Base-by-base conservation (phyloP, 2,888 invertebrate genomes). In the Pandemis heparana region DNA sequence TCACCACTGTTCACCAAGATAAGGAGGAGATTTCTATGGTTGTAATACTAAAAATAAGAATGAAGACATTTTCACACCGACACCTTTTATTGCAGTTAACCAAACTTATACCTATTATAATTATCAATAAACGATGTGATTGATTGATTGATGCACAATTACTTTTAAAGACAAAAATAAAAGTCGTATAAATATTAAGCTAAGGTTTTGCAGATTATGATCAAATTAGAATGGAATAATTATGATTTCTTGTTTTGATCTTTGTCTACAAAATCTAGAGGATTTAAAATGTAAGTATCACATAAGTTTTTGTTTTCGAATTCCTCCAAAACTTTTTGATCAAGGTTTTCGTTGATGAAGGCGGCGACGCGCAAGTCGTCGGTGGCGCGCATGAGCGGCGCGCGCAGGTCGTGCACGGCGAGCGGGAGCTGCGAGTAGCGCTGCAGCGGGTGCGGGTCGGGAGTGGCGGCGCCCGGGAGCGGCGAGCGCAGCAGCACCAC, bases 251-350 rank as follows among this genome's bases (percentile, higher is more conserved):
- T 43, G 12, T 12, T 5, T 43, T 43, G 12, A 43, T 38, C 10
- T 10, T 18, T 56, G 1, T n/a, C 53, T 5, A 67, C 64, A 43
- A 67, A 53, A 53, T 67, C 66, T 14, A 53, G 51, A 39, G 65
- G 51, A 18, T 71, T 75, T 14, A 71, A 63, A 16, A 79, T 41
- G 41, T 78, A 90, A 0, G 87, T 81, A n/a, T 87, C 85, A 65
- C 90, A 90, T 2, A 85, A 77, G 63, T 89, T 88, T 60, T 75
- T 84, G 4, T 79, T 79, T 6, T 87, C 77, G 62, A 85, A 91
- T 0, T 59, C 77, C 14, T 85, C 75, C 7, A 86, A 10, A 3
- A 88, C 69, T 0, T 84, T 80, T 0, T 75, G 74, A 5, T 83
- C 82, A 0, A 90, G 80, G 56, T 87, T 78, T 1, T 78, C 76